These are phyloP conservation scores for Phocoena phocoena DNA, from an alignment of 2,113 vertebrate genomes.

Conservation along the genomic window DNA sequence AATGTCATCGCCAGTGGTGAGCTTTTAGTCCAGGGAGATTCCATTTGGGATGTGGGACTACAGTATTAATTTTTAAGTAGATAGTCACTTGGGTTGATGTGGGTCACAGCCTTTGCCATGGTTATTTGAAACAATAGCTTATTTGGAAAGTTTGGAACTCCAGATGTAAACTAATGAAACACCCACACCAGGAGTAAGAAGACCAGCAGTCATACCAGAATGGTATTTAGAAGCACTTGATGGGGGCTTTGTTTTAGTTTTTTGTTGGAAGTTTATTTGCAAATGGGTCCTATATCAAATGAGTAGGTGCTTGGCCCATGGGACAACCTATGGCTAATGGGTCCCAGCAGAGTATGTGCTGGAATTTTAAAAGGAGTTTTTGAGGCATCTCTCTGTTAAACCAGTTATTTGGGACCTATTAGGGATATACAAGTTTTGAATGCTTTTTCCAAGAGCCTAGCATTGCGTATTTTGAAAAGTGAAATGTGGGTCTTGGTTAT, in stretches of 20 bases:
- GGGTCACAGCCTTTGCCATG: background rate
- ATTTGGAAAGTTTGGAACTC: background rate
- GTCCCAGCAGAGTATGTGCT: background rate
- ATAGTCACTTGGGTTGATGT: background rate
- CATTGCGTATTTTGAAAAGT: background rate
- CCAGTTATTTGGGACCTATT: background rate
- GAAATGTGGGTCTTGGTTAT: background rate
- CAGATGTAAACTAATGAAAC: background rate
- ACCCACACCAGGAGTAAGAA: background rate
- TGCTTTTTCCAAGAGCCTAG: background rate
- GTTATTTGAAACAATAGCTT: background rate
- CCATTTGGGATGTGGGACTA: background rate
- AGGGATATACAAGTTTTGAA: background rate
- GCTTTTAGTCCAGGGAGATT: background rate
- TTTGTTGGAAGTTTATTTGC: background rate
- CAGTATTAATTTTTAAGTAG: background rate
- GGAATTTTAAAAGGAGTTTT: background rate
- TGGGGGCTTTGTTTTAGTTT: background rate
- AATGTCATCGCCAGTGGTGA: background rate
- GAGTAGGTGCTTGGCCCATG: background rate
- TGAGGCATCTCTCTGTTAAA: background rate
- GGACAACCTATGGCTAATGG: background rate
- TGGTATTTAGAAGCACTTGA: accelerated
- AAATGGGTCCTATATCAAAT: background rate
- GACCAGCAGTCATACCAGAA: background rate